phyloP scores from a whole-genome alignment of 2,113 vertebrate genomes.

The Setophaga coronata region DNA sequence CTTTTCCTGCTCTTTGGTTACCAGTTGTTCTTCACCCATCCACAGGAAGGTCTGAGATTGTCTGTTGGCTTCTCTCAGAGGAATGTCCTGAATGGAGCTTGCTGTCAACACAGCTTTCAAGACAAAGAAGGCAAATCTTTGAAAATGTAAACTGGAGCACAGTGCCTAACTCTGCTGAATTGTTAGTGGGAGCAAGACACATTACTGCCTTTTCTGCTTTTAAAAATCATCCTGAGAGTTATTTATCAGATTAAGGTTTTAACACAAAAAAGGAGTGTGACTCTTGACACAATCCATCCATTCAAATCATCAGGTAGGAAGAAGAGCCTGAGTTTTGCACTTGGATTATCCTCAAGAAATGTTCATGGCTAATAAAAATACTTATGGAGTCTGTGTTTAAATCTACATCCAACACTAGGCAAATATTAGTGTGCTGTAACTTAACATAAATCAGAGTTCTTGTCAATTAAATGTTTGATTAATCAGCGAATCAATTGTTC shows the following conservation, averaged over 20 bases:
- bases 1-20: background rate
- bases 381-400: background rate
- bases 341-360: slow-evolving; percentile 1
- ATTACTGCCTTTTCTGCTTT: background rate
- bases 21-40: background rate
- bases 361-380: background rate
- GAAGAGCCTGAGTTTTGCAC: background rate
- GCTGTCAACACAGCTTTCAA: slow-evolving; percentile 26
- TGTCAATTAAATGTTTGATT: slow-evolving; percentile 53
- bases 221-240: background rate
- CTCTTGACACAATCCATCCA: background rate
- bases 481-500: background rate
- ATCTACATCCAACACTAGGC: background rate
- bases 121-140: slow-evolving; percentile 18
- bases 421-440: slow-evolving; percentile 39
- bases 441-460: slow-evolving; percentile 35
- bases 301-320: background rate
- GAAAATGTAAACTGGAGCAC: background rate
- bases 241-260: slow-evolving; percentile 8
- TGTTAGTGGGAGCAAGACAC: background rate
- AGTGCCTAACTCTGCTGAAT: background rate
- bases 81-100: background rate
- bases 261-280: background rate
- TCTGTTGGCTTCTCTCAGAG: background rate
- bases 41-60: background rate